Conservation (phyloP, 2,113 vertebrate genomes). For the Etheostoma cragini region DNA sequence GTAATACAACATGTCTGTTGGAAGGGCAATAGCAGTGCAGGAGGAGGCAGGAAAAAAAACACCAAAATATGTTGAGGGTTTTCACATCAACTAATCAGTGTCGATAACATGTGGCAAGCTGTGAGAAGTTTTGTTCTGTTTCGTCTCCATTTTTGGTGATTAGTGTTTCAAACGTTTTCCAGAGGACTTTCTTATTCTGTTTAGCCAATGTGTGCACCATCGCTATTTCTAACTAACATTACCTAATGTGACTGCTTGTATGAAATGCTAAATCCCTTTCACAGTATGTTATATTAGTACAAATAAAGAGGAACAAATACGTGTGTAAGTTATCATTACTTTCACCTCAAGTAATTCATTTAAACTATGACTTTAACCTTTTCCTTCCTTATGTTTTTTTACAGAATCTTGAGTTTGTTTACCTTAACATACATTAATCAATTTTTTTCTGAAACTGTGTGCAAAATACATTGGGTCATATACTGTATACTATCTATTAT, state of each 20-base stretch:
- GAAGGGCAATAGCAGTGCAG: background rate
- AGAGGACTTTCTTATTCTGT: background rate
- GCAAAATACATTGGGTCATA: background rate
- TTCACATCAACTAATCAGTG: background rate
- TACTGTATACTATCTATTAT: background rate
- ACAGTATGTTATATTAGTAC: background rate
- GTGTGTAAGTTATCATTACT: background rate
- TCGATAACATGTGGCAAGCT: background rate
- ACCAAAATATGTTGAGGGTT: background rate
- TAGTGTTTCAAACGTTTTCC: background rate
- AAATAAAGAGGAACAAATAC: background rate
- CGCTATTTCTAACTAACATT: too few species aligned
- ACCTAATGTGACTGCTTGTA: background rate
- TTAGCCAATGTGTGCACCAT: background rate
- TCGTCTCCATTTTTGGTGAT: background rate
- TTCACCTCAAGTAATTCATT: background rate
- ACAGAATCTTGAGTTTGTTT: too few species aligned
- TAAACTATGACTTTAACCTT: background rate
- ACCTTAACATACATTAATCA: too few species aligned
- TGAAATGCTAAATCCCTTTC: too few species aligned
- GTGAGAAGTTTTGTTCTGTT: background rate
- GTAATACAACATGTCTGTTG: background rate
- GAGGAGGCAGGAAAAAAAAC: slow-evolving; percentile 1
- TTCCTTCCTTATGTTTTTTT: too few species aligned
- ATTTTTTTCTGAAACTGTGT: too few species aligned